A percentile compares a stretch with the other conserved stretches of the same genome.
Evolutionary conservation across 2,888 invertebrate species (phyloP).

Genomic region (Cordilura impudica): DNA sequence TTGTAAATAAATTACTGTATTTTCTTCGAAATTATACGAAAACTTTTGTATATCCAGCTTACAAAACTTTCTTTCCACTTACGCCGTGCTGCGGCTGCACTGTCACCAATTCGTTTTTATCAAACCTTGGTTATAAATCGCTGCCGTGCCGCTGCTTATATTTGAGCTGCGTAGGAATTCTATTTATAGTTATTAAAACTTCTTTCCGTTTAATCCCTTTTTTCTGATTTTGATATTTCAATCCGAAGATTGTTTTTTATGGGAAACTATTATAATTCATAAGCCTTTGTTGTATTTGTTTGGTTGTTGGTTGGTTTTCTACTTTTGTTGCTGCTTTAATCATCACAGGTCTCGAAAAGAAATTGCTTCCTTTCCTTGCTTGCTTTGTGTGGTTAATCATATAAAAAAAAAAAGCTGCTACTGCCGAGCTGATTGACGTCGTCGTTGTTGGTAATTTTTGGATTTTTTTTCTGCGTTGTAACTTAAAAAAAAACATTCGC

Average conservation of each 20-base stretch:
- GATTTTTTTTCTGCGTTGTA: conserved; percentile 59
- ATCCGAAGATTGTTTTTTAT: conserved; percentile 44
- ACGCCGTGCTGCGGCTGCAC: conserved; percentile 61
- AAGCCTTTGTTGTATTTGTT: conserved; percentile 58
- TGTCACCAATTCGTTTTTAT: conserved; percentile 62
- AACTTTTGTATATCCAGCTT: conserved; percentile 23
- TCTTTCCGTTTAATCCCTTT: conserved; percentile 45
- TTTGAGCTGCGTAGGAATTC: conserved; percentile 67
- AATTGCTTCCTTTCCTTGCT: conserved; percentile 46
- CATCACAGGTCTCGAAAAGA: conserved; percentile 47
- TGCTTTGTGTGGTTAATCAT: conserved; percentile 9
- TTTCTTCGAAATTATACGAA: not conserved
- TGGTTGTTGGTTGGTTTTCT: conserved; percentile 23
- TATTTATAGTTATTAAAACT: conserved; percentile 54
- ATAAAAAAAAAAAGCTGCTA: conserved; percentile 45
- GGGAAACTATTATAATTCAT: conserved; percentile 64
- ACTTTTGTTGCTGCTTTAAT: conserved; percentile 27
- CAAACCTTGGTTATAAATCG: conserved; percentile 29
- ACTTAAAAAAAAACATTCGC: conserved; percentile 79
- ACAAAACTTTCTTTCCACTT: conserved; percentile 9
- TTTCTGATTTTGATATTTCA: conserved; percentile 26
- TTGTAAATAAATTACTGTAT: not conserved
- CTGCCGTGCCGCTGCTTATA: conserved; percentile 46
- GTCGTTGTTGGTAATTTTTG: conserved; percentile 48
- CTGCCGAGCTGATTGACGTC: conserved; percentile 42